Conservation (phyloP, 1,140 invertebrate genomes). For the Trachymyrmex septentrionalis region DNA sequence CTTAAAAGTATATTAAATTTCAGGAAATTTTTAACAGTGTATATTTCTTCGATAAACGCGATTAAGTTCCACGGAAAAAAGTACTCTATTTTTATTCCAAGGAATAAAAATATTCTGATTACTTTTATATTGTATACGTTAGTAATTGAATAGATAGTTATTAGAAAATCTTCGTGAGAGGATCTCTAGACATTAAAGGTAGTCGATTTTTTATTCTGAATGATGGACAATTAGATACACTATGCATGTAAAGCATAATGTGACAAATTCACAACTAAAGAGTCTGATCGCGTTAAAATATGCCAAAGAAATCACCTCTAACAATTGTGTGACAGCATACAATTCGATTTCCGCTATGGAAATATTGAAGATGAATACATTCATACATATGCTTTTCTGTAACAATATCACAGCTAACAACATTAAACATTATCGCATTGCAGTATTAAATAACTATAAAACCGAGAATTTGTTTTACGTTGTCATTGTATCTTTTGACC, state of each 20-base stretch:
- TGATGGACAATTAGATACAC: background rate
- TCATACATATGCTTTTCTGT: background rate
- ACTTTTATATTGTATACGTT: background rate
- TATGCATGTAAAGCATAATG: background rate
- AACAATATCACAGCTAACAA: no score
- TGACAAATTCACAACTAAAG: background rate
- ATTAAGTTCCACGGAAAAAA: background rate
- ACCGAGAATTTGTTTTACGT: background rate
- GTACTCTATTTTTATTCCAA: slow-evolving; percentile 17
- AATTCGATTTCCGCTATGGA: background rate
- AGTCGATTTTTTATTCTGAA: background rate
- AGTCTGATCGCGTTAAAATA: background rate
- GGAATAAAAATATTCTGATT: background rate
- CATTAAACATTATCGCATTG: background rate
- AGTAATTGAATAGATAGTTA: slow-evolving; percentile 10
- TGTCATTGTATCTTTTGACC: background rate
- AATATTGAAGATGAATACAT: background rate
- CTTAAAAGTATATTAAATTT: no score
- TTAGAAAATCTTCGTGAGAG: slow-evolving; percentile 4
- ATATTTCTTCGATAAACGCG: background rate
- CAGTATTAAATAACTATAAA: slow-evolving; percentile 19
- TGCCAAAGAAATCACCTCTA: background rate
- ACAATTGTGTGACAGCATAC: background rate
- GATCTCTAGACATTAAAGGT: background rate
- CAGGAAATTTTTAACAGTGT: background rate